Conservation (phyloP, 2,888 invertebrate genomes). For the Drosophila mimica region DNA sequence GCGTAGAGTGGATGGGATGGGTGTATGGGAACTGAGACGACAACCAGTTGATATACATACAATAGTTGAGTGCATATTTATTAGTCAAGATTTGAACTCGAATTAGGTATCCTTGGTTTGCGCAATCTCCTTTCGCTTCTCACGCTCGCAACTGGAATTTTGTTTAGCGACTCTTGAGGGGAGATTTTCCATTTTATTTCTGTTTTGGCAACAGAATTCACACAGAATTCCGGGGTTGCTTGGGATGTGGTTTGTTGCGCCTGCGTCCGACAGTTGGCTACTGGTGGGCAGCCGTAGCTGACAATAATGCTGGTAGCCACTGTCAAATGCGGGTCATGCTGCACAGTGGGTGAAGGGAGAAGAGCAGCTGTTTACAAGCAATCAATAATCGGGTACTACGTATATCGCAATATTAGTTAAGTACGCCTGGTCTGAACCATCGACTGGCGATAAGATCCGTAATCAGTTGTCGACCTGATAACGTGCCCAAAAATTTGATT, state of each 20-base stretch:
- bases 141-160: conserved; percentile 49
- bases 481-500: not conserved
- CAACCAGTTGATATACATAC: conserved; percentile 59
- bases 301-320: conserved; percentile 66
- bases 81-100: conserved; percentile 2
- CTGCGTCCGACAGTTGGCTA: conserved; percentile 58
- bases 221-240: conserved; percentile 26
- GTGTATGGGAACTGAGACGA: conserved; percentile 54
- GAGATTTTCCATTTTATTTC: not conserved
- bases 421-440: not conserved
- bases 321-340: conserved; percentile 47
- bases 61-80: conserved; percentile 35
- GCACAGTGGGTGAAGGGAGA: not conserved
- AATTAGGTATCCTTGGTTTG: conserved; percentile 17
- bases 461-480: conserved; percentile 38
- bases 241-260: conserved; percentile 10
- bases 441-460: conserved; percentile 30
- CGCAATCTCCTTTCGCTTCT: conserved; percentile 41
- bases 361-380: conserved; percentile 31
- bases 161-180: conserved; percentile 19
- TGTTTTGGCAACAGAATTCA: conserved; percentile 27
- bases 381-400: conserved; percentile 9
- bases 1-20: conserved; percentile 2
- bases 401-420: not conserved
- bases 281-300: conserved; percentile 45